Conservation (phyloP, 2,888 invertebrate species). For the Melieria omissa region DNA sequence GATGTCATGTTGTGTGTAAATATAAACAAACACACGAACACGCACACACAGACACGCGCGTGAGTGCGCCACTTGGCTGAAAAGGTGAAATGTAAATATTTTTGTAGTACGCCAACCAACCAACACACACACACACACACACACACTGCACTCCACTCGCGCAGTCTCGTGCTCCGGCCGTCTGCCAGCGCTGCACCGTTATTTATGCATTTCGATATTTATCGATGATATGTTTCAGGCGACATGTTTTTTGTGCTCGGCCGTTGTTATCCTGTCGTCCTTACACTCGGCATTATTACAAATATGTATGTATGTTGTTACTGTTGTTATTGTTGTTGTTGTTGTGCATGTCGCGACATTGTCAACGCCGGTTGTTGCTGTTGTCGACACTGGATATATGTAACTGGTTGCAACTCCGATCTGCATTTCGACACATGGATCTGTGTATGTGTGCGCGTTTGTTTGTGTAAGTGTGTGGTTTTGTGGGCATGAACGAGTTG, state of each 20-base stretch:
- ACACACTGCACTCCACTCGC: not conserved
- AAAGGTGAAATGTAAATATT: not conserved
- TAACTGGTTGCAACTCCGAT: too few species aligned
- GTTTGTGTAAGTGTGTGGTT: not conserved
- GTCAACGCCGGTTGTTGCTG: too few species aligned
- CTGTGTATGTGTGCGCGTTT: conserved; percentile 9
- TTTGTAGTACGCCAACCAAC: conserved; percentile 1
- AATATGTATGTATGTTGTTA: too few species aligned
- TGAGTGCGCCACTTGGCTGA: not conserved
- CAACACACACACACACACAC: not conserved
- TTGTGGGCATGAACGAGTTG: conserved; percentile 36
- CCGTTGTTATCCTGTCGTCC: too few species aligned
- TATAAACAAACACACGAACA: not conserved
- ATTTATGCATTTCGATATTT: conserved; percentile 46
- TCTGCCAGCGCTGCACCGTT: conserved; percentile 41
- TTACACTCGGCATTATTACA: too few species aligned
- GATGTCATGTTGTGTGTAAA: conserved; percentile 18
- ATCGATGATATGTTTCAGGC: conserved; percentile 32
- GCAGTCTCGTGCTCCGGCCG: not conserved
- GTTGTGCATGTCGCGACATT: too few species aligned
- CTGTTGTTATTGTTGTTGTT: too few species aligned
- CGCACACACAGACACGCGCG: not conserved
- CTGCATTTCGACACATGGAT: not conserved
- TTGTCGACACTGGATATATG: too few species aligned
- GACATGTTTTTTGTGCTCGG: not conserved